phyloP scores from a whole-genome alignment of 2,797 vertebrate species.

The Eulemur albifrons region DNA sequence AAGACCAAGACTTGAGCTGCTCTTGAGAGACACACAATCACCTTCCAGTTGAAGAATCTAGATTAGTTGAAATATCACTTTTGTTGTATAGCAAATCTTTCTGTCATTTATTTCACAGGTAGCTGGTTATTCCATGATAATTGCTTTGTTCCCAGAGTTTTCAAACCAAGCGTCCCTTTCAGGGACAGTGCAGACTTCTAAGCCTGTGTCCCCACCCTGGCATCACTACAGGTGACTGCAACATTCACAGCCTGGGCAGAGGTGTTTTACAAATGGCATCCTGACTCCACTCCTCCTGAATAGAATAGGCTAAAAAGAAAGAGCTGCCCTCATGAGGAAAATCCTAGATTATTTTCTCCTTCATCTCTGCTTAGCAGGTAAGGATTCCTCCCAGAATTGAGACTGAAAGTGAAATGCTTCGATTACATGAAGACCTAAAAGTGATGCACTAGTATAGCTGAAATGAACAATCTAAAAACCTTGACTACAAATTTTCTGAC shows the following conservation, averaged over 20 bases:
- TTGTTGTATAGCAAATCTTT: not conserved
- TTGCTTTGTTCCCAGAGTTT: not conserved
- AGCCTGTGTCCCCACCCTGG: rapidly evolving
- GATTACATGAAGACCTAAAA: conserved; percentile 29
- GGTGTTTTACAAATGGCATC: rapidly evolving
- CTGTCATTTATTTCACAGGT: not conserved
- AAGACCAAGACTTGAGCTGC: not conserved
- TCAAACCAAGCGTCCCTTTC: not conserved
- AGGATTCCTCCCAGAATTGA: not conserved
- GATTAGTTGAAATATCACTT: not conserved
- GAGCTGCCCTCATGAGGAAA: not conserved
- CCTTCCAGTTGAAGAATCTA: not conserved
- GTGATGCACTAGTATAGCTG: not conserved
- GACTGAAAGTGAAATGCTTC: not conserved
- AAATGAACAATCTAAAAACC: conserved; percentile 49
- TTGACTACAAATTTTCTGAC: conserved; percentile 34
- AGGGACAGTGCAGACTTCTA: rapidly evolving
- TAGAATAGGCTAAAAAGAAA: not conserved
- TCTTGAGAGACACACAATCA: not conserved
- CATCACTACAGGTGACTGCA: not conserved
- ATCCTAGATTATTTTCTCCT: not conserved
- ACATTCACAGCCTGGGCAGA: not conserved
- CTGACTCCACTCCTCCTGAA: not conserved
- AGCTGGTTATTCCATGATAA: not conserved
- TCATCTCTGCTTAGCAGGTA: not conserved